Percentiles rank a stretch among this genome's conserved stretches.
These are phyloP conservation scores for Mastomys coucha DNA, from an alignment of 2,113 vertebrate genomes.

Conservation along the genomic window DNA sequence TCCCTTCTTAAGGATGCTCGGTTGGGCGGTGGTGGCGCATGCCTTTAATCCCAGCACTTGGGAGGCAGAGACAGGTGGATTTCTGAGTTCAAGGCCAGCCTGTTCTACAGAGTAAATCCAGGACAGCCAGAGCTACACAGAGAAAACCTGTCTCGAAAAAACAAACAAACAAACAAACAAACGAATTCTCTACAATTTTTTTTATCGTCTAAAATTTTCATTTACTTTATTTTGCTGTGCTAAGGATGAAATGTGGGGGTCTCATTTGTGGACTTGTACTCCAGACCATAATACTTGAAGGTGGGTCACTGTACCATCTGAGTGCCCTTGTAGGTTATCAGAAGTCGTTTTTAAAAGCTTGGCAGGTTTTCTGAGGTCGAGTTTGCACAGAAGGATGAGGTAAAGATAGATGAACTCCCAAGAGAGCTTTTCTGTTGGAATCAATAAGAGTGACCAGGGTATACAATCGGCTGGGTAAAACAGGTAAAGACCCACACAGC, in stretches of 20 bases:
- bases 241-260: neutral
- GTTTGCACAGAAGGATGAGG: neutral
- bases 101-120: too few species aligned
- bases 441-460: neutral
- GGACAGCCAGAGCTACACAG: too few species aligned
- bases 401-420: neutral
- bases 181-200: neutral
- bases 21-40: too few species aligned
- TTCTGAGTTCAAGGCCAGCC: too few species aligned
- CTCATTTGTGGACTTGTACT: fast-evolving
- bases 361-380: conserved; percentile 13
- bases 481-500: neutral
- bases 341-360: neutral
- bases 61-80: too few species aligned
- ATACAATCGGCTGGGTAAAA: neutral
- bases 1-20: neutral
- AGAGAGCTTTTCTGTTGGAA: neutral
- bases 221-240: neutral
- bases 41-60: too few species aligned
- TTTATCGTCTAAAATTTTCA: neutral
- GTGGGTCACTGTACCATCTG: neutral
- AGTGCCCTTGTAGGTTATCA: neutral
- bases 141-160: too few species aligned
- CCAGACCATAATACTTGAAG: neutral
- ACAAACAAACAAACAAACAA: too few species aligned